These are phyloP conservation scores for Electrona antarctica DNA, from an alignment of 2,113 vertebrate genomes.

Conservation along the genomic window DNA sequence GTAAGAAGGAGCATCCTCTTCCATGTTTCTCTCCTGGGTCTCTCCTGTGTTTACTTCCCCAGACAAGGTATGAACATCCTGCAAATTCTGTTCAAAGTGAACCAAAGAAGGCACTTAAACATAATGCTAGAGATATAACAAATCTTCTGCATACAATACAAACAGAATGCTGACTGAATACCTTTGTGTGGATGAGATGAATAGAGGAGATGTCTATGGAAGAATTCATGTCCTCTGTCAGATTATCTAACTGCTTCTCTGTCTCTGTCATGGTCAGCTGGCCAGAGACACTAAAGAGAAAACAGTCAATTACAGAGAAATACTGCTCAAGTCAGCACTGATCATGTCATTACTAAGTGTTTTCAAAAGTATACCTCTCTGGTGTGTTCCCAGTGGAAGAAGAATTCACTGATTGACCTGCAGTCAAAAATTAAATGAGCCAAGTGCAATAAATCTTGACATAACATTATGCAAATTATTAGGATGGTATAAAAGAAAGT, in stretches of 20 bases:
- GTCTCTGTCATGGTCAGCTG: slow-evolving; percentile 29
- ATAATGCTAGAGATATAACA: not conserved
- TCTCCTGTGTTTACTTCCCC: slow-evolving; percentile 36
- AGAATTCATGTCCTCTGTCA: slow-evolving; percentile 6
- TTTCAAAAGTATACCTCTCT: slow-evolving; percentile 55
- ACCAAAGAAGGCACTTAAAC: not conserved
- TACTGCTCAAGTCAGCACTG: not conserved
- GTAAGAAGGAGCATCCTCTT: slow-evolving; percentile 12
- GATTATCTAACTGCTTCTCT: slow-evolving; percentile 25
- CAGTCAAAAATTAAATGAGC: slow-evolving; percentile 29
- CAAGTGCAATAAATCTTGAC: slow-evolving; percentile 22
- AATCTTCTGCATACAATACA: not conserved
- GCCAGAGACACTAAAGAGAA: slow-evolving; percentile 35
- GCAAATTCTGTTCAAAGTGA: slow-evolving; percentile 9
- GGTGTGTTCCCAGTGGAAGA: slow-evolving; percentile 34
- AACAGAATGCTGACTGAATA: not conserved
- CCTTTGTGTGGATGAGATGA: slow-evolving; percentile 41
- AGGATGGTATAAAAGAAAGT: slow-evolving; percentile 3
- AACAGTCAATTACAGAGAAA: not conserved
- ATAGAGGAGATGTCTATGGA: slow-evolving; percentile 39
- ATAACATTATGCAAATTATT: not conserved
- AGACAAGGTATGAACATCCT: slow-evolving; percentile 29
- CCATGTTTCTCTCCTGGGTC: slow-evolving; percentile 23
- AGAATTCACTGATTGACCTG: slow-evolving; percentile 25
- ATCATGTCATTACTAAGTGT: not conserved